Percentiles rank a stretch among this genome's conserved stretches.
Evolutionary conservation across 2,113 vertebrate species (phyloP).

Genomic region (Leptodactylus fuscus): DNA sequence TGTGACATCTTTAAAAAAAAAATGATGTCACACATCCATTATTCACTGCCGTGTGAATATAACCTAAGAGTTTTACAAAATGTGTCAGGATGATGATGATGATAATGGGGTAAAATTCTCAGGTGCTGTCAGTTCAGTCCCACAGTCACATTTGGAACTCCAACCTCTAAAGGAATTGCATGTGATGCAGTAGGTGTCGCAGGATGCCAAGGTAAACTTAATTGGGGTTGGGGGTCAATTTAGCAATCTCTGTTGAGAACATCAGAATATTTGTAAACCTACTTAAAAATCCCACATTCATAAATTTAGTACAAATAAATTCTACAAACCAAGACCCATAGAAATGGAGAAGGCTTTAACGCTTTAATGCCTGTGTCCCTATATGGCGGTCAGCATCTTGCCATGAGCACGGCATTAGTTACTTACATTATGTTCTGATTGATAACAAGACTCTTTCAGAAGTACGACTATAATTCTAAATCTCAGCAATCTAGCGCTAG

Average conservation of each 20-base stretch:
- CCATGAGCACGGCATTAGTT: no score
- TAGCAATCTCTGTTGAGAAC: neutral
- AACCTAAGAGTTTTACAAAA: no score
- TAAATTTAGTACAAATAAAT: no score
- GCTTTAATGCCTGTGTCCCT: neutral
- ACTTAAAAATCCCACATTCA: neutral
- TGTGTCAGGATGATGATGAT: no score
- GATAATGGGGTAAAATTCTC: no score
- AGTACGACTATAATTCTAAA: neutral
- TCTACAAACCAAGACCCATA: neutral
- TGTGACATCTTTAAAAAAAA: no score
- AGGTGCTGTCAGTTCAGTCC: no score
- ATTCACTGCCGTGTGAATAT: no score
- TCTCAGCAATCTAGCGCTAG: neutral
- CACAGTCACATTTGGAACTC: no score
- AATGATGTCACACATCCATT: no score
- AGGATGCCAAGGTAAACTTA: neutral
- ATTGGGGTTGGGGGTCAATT: neutral
- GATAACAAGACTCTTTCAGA: neutral
- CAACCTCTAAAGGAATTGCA: neutral
- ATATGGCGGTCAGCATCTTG: no score
- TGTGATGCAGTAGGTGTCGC: neutral
- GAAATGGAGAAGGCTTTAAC: neutral
- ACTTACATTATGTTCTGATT: neutral
- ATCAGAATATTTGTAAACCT: neutral